Percentiles rank a stretch among this genome's conserved stretches.
phyloP scores from a whole-genome alignment of 2,113 vertebrate species.

The Zonotrichia leucophrys region DNA sequence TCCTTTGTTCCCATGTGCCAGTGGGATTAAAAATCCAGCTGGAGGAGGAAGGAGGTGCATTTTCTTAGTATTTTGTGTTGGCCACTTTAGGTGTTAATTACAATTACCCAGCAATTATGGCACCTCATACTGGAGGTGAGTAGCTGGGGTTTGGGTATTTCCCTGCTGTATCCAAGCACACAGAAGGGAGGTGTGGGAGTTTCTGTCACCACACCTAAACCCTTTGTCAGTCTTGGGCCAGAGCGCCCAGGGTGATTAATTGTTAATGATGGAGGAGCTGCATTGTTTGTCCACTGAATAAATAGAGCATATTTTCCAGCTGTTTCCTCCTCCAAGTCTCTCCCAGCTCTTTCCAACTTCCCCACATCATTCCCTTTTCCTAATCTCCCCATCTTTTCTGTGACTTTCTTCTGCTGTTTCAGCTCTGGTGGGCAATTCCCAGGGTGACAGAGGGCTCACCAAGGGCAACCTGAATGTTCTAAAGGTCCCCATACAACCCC shows the following conservation, averaged over 20 bases:
- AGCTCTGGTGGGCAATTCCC: neutral
- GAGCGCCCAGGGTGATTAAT: neutral
- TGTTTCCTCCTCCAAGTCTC: neutral
- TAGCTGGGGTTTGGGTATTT: neutral
- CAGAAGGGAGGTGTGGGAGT: neutral
- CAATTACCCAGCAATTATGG: neutral
- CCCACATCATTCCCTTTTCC: neutral
- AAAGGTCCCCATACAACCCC: neutral
- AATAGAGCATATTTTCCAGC: conserved; percentile 14
- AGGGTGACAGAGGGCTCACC: neutral
- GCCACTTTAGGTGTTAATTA: neutral
- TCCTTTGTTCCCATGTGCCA: neutral
- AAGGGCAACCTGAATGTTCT: neutral
- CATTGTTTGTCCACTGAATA: neutral
- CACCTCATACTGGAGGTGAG: neutral
- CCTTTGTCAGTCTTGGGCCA: neutral
- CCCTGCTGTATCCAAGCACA: neutral
- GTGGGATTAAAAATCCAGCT: neutral
- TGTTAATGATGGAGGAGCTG: neutral
- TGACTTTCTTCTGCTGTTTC: neutral
- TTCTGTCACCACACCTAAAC: conserved; percentile 2
- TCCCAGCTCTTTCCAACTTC: neutral
- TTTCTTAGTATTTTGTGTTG: neutral
- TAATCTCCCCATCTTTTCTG: neutral
- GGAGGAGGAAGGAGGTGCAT: neutral